These are phyloP conservation scores for Phymorhynchus buccinoides DNA, from an alignment of 1,140 invertebrate genomes.

Conservation along the genomic window DNA sequence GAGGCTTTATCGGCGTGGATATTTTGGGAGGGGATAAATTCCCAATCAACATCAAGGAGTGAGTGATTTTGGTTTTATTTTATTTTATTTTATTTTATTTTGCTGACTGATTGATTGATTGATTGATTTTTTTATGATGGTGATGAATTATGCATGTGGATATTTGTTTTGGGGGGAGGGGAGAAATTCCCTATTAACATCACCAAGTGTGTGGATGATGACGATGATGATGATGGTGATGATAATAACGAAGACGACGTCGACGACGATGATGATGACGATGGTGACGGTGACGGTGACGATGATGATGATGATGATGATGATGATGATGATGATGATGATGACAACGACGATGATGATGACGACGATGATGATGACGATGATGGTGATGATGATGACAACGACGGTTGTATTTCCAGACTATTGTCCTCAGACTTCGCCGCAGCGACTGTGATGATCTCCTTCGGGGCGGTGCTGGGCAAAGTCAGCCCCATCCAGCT, in stretches of 20 bases:
- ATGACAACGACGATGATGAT: not conserved
- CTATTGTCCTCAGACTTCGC: constrained; percentile 89
- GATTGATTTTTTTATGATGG: too few relatives aligned
- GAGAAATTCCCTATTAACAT: too few relatives aligned
- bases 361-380: not conserved
- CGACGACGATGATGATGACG: not conserved
- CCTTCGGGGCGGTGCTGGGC: constrained; percentile 91
- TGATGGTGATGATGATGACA: not conserved
- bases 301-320: constrained; percentile 11
- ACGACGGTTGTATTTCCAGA: constrained; percentile 78
- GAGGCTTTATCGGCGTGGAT: constrained; percentile 62
- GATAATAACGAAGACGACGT: too few relatives aligned
- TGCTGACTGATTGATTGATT: too few relatives aligned
- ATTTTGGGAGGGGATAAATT: constrained; percentile 51
- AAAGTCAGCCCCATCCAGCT: constrained; percentile 89
- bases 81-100: too few relatives aligned
- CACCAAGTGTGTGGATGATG: too few relatives aligned
- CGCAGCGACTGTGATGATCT: constrained; percentile 90
- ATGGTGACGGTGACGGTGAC: not conserved
- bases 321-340: constrained; percentile 14
- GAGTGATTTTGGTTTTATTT: constrained; percentile 33
- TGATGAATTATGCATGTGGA: too few relatives aligned
- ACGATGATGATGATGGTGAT: constrained; percentile 8
- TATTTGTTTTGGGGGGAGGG: too few relatives aligned
- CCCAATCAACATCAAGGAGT: constrained; percentile 54